Evolutionary conservation across 1,140 invertebrate genomes (phyloP).

Genomic region (Trinorchestia longiramus): DNA sequence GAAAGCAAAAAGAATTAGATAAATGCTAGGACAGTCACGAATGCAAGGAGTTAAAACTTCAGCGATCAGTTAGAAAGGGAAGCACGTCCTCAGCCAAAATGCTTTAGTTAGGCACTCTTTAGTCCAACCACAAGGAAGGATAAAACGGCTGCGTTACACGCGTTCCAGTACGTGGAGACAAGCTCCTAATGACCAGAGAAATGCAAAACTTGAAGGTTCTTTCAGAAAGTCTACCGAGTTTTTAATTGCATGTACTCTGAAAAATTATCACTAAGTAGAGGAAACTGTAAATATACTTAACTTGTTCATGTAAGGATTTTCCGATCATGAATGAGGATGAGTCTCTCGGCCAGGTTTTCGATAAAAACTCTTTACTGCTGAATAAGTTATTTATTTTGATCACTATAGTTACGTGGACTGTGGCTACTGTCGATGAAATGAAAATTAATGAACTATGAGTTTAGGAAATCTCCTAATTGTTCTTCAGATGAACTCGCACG

Average conservation of each 20-base stretch:
- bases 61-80: not conserved
- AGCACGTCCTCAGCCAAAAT: not conserved
- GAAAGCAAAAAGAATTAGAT: not conserved
- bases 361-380: too few species aligned
- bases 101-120: not conserved
- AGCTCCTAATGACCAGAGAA: not conserved
- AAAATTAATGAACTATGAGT: too few species aligned
- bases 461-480: too few species aligned
- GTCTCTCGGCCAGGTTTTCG: too few species aligned
- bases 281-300: too few species aligned
- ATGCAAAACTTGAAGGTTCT: not conserved
- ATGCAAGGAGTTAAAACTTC: not conserved
- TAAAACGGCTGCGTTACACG: not conserved
- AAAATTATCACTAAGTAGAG: too few species aligned
- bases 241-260: not conserved
- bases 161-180: not conserved
- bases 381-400: too few species aligned
- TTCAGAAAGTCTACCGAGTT: not conserved
- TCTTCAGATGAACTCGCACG: too few species aligned
- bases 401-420: too few species aligned
- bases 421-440: too few species aligned
- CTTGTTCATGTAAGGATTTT: too few species aligned
- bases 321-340: too few species aligned
- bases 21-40: not conserved
- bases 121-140: not conserved